phyloP scores from a whole-genome alignment of 1,140 invertebrate genomes.

The Leptonema lineaticorne region DNA sequence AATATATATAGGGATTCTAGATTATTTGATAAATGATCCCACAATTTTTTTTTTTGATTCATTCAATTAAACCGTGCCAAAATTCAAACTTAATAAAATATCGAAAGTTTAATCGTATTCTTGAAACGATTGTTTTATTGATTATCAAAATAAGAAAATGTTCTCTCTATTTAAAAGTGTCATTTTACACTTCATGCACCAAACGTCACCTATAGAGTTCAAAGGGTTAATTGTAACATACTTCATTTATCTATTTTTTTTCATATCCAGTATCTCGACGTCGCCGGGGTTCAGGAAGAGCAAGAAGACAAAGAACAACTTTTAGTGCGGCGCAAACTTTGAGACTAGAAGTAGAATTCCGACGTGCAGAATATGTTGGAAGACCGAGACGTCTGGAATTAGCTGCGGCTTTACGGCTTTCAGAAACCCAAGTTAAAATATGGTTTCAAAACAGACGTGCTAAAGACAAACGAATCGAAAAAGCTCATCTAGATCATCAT shows the following conservation, averaged over 20 bases:
- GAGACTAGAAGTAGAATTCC: slow-evolving; percentile 87
- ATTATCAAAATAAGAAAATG: not conserved
- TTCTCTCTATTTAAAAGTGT: too few species aligned
- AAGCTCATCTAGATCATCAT: slow-evolving; percentile 91
- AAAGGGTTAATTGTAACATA: too few species aligned
- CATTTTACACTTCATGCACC: too few species aligned
- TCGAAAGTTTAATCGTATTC: too few species aligned
- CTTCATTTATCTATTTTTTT: too few species aligned
- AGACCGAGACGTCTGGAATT: slow-evolving; percentile 82
- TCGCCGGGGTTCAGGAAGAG: slow-evolving; percentile 80
- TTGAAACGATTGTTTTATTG: not conserved
- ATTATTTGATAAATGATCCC: too few species aligned
- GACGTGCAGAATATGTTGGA: slow-evolving; percentile 88
- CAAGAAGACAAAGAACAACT: slow-evolving; percentile 87
- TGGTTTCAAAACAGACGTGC: slow-evolving; percentile 96
- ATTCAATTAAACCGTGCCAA: too few species aligned
- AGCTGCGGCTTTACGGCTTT: slow-evolving; percentile 77
- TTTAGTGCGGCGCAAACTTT: slow-evolving; percentile 93
- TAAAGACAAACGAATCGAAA: slow-evolving; percentile 95
- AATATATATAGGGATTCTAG: too few species aligned
- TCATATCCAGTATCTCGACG: slow-evolving; percentile 75
- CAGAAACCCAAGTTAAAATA: slow-evolving; percentile 94
- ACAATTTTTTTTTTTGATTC: too few species aligned
- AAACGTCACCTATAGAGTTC: too few species aligned
- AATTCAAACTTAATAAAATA: too few species aligned